Evolutionary conservation across 2,888 invertebrate species (phyloP).

Genomic region (Imbricaverruca yamaguchii): DNA sequence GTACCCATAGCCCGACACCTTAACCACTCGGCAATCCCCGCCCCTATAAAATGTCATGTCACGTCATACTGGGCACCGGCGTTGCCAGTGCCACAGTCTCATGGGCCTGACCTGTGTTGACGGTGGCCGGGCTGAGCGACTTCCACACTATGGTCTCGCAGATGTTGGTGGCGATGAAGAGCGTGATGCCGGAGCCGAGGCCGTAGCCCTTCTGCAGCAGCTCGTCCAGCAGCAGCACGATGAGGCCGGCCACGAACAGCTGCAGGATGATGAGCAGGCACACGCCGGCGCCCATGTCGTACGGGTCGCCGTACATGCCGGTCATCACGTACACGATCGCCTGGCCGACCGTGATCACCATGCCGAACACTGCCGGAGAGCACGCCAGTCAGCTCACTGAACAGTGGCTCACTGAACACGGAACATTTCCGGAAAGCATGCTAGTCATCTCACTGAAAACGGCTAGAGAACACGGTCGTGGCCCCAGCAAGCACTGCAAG

Average conservation of each 20-base stretch:
- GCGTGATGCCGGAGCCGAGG: conserved; percentile 96
- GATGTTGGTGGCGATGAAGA: conserved; percentile 99
- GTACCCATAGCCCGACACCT: no score
- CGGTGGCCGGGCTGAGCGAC: conserved; percentile 97
- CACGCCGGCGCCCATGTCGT: conserved; percentile 97
- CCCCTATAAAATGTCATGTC: no score
- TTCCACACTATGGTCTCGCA: conserved; percentile 99
- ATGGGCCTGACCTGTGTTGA: conserved; percentile 59
- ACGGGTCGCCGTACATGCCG: conserved; percentile 96
- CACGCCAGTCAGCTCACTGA: no score
- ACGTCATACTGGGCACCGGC: no score
- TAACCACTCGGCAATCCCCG: no score
- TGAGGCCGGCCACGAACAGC: conserved; percentile 95
- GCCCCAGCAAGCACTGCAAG: no score
- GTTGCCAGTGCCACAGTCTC: no score
- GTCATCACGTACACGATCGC: conserved; percentile 99
- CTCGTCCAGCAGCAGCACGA: conserved; percentile 93
- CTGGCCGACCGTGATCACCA: conserved; percentile 99
- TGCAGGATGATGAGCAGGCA: conserved; percentile 98
- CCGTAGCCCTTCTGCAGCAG: conserved; percentile 84
- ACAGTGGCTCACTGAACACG: no score
- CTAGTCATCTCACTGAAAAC: no score
- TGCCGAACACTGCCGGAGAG: conserved; percentile 74
- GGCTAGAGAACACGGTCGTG: no score
- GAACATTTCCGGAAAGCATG: no score